phyloP scores from a whole-genome alignment of 2,797 vertebrate genomes.

The Argya squamiceps region DNA sequence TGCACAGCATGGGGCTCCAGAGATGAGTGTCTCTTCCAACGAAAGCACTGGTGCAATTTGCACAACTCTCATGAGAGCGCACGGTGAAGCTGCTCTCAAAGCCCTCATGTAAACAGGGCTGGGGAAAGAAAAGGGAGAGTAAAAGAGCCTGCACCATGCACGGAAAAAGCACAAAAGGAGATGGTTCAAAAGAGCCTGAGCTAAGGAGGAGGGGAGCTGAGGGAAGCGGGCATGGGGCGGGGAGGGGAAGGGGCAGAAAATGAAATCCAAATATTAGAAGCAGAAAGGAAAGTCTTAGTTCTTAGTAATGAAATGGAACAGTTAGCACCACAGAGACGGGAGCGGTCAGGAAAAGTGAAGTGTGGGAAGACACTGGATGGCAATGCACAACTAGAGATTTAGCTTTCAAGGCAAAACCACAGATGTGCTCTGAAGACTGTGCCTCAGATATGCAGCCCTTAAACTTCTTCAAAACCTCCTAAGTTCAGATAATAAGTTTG shows the following conservation, averaged over 20 bases:
- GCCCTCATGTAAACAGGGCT: slow-evolving; percentile 77
- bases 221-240: rapidly evolving
- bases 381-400: slow-evolving; percentile 43
- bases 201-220: slow-evolving; percentile 23
- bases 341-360: slow-evolving; percentile 24
- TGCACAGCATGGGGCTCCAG: slow-evolving; percentile 79
- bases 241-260: slow-evolving; percentile 38
- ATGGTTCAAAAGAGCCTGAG: slow-evolving; percentile 73
- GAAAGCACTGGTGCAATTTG: slow-evolving; percentile 81
- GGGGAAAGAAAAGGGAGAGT: slow-evolving; percentile 64
- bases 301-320: neutral
- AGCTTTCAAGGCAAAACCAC: neutral
- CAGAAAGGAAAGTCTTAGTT: slow-evolving; percentile 34
- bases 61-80: slow-evolving; percentile 79
- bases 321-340: neutral
- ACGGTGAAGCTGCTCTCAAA: slow-evolving; percentile 73
- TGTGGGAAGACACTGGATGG: slow-evolving; percentile 50
- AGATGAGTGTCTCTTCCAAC: slow-evolving; percentile 82
- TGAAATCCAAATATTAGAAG: slow-evolving; percentile 69
- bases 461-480: slow-evolving; percentile 53
- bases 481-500: slow-evolving; percentile 65
- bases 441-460: neutral
- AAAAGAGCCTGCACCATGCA: slow-evolving; percentile 68
- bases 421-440: neutral
- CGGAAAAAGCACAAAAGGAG: slow-evolving; percentile 71